These are phyloP conservation scores for Chroicocephalus ridibundus DNA, from an alignment of 2,113 vertebrate species.

Conservation along the genomic window DNA sequence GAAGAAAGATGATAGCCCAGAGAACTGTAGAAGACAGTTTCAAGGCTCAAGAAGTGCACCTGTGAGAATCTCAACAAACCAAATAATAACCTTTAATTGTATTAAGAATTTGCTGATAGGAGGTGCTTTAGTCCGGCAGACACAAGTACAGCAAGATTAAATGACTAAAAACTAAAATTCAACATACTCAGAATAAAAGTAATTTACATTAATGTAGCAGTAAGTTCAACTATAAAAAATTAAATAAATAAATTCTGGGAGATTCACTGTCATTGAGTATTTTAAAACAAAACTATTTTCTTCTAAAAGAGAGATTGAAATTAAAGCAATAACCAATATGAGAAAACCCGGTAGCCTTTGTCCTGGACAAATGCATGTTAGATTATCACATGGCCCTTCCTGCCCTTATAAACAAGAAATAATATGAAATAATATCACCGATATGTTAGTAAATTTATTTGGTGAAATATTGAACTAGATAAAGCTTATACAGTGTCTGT, in stretches of 20 bases:
- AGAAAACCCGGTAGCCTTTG: background rate
- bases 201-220: background rate
- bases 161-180: background rate
- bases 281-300: background rate
- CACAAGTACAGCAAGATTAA: background rate
- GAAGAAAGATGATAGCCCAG: background rate
- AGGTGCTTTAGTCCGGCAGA: background rate
- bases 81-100: background rate
- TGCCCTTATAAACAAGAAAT: background rate
- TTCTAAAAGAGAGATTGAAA: background rate
- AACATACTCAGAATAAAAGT: background rate
- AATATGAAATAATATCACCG: background rate
- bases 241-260: background rate
- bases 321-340: background rate
- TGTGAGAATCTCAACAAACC: background rate
- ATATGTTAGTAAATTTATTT: background rate
- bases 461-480: background rate
- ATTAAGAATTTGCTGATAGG: background rate
- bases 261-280: background rate
- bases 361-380: background rate
- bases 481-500: background rate
- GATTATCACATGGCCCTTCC: background rate
- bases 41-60: background rate
- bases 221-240: background rate
- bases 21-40: background rate